These are phyloP conservation scores for Pinna nobilis DNA, from an alignment of 1,140 invertebrate genomes.

Conservation along the genomic window DNA sequence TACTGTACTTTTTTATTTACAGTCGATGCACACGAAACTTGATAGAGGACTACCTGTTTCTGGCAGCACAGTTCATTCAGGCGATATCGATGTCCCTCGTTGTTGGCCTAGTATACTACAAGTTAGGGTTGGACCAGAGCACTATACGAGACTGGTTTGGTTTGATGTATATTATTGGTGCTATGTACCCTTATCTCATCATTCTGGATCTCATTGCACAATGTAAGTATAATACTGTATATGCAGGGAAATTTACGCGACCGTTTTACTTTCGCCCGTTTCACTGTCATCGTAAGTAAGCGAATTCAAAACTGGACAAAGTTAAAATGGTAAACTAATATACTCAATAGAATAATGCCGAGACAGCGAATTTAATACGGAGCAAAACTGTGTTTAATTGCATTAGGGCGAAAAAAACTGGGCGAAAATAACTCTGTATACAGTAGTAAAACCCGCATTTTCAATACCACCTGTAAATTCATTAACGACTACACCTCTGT, in stretches of 20 bases:
- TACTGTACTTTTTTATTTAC: conserved; percentile 1
- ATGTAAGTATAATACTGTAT: conserved; percentile 55
- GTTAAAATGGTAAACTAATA: too few relatives aligned
- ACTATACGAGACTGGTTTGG: conserved; percentile 65
- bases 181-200: conserved; percentile 67
- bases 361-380: too few relatives aligned
- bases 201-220: conserved; percentile 64
- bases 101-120: conserved; percentile 62
- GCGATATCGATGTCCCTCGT: conserved; percentile 66
- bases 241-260: too few relatives aligned
- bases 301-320: too few relatives aligned
- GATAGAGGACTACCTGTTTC: conserved; percentile 60
- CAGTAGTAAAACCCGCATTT: too few relatives aligned
- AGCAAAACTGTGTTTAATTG: too few relatives aligned
- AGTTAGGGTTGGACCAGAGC: conserved; percentile 53
- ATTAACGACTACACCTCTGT: too few relatives aligned
- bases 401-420: too few relatives aligned
- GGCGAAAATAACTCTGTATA: too few relatives aligned
- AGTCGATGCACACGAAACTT: conserved; percentile 59
- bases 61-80: conserved; percentile 59
- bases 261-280: too few relatives aligned
- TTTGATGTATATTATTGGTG: conserved; percentile 63
- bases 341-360: too few relatives aligned
- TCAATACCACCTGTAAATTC: too few relatives aligned
- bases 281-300: not conserved